Percentiles rank a stretch among this genome's conserved stretches.
Evolutionary conservation across 53 echinoderm and acorn worm species (phyloP).

Genomic region (Temnopleurus reevesii): DNA sequence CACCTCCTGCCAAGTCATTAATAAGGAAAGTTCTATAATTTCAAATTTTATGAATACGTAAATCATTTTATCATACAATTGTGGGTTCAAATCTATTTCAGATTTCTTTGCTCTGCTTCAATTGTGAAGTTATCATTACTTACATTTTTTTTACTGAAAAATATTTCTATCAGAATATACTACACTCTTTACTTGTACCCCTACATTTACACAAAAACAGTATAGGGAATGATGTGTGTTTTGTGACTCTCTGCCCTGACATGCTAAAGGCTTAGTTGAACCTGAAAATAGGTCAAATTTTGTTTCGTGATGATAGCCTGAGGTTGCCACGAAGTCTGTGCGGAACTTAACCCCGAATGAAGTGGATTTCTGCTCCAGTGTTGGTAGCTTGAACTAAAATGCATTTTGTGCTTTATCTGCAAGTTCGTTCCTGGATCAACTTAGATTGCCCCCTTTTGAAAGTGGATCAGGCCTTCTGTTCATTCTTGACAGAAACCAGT

Average conservation of each 20-base stretch:
- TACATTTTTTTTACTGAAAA: no score
- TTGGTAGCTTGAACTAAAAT: background rate
- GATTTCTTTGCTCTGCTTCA: no score
- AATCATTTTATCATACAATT: no score
- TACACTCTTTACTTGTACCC: no score
- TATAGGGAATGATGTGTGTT: no score
- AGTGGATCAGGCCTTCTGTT: background rate
- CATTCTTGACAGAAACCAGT: background rate
- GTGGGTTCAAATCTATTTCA: no score
- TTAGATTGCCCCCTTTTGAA: background rate
- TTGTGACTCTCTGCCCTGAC: background rate
- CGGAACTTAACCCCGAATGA: constrained; percentile 6
- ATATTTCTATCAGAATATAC: no score
- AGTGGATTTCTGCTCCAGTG: constrained; percentile 6
- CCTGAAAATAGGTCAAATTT: constrained; percentile 10
- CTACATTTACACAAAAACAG: no score
- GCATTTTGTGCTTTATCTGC: background rate
- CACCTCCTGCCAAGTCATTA: no score
- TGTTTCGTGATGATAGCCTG: background rate
- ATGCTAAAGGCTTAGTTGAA: constrained; percentile 7
- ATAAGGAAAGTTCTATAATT: no score
- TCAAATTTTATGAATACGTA: no score
- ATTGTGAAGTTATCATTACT: no score
- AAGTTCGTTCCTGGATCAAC: background rate
- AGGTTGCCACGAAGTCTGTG: constrained; percentile 10